Conservation (phyloP, 2,113 vertebrate species). For the Tupaia tana region DNA sequence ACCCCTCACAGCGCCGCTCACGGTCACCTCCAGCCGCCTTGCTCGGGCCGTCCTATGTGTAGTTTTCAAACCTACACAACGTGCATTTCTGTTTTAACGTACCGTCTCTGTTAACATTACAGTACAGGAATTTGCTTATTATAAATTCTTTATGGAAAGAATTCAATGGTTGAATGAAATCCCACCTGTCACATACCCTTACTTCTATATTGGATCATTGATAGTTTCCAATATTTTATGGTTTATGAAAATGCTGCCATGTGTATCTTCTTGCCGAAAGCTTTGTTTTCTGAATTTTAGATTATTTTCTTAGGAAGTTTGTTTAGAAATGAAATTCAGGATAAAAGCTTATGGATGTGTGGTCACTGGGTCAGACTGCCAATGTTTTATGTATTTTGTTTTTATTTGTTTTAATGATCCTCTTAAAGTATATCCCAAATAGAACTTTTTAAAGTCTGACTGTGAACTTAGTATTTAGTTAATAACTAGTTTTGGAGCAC, state of each 20-base stretch:
- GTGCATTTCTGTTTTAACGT: background rate
- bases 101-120: background rate
- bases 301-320: constrained; percentile 32
- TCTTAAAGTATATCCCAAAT: background rate
- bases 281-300: constrained; percentile 32
- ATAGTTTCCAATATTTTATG: background rate
- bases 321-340: background rate
- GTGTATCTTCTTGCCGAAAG: background rate
- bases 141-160: background rate
- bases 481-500: background rate
- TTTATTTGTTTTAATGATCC: background rate
- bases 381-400: background rate
- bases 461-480: background rate
- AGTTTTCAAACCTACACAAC: too few relatives aligned
- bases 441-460: constrained; percentile 1
- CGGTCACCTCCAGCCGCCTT: too few relatives aligned
- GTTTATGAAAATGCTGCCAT: background rate
- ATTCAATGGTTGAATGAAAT: constrained; percentile 12
- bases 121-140: background rate
- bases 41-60: too few relatives aligned
- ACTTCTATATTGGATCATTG: constrained; percentile 30
- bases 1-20: too few relatives aligned
- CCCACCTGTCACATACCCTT: background rate
- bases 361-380: background rate
- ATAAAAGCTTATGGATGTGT: background rate